A percentile compares a stretch with the other conserved stretches of the same genome.
Conservation (phyloP, 1,140 invertebrate species). For the Caenorhabditis remanei region DNA sequence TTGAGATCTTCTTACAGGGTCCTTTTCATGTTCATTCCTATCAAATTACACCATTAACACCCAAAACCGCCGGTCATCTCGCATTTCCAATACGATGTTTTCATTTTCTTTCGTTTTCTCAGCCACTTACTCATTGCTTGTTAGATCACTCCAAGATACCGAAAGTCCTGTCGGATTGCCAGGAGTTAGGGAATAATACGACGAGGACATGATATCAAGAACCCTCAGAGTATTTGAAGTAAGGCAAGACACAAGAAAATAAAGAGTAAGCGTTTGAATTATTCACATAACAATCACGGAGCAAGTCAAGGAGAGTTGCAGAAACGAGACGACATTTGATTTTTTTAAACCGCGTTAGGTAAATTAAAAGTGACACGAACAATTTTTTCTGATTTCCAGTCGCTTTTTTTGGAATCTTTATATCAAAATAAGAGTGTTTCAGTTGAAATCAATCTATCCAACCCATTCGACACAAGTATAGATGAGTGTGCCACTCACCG, state of each 20-base stretch:
- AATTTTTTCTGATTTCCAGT: too few species aligned
- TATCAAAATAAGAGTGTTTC: too few species aligned
- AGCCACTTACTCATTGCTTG: constrained; percentile 9
- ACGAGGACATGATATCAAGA: constrained; percentile 6
- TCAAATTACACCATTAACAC: constrained; percentile 53
- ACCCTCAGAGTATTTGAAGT: not conserved
- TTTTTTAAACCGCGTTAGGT: not conserved
- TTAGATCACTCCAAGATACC: not conserved
- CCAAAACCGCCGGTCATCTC: not conserved
- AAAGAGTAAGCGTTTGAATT: constrained; percentile 9
- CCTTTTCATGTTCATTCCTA: not conserved
- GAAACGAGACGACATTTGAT: not conserved
- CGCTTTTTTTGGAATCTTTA: too few species aligned
- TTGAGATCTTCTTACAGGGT: not conserved
- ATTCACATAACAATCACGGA: constrained; percentile 27
- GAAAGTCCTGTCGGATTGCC: not conserved
- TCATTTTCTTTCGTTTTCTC: not conserved
- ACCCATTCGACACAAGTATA: too few species aligned
- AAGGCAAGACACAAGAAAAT: not conserved
- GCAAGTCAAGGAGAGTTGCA: not conserved
- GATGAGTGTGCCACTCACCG: constrained; percentile 35
- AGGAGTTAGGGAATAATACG: not conserved
- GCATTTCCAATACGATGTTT: constrained; percentile 6
- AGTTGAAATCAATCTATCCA: too few species aligned
- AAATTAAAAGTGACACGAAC: not conserved